These are phyloP conservation scores for Esox lucius DNA, from an alignment of 2,797 vertebrate genomes.

Conservation along the genomic window DNA sequence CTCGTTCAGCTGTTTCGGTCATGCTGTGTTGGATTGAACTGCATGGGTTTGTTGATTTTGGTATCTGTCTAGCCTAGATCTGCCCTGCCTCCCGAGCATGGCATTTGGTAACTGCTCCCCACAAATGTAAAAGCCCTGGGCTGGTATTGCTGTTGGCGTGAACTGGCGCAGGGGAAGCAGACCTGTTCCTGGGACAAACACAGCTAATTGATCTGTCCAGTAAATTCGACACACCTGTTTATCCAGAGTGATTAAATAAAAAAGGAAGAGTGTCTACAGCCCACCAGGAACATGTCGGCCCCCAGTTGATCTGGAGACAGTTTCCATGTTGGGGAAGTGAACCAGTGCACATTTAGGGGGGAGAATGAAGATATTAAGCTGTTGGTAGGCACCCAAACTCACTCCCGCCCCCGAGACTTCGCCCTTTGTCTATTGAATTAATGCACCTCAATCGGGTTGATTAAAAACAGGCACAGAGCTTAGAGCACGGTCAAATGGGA, in stretches of 20 bases:
- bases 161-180: too few species aligned
- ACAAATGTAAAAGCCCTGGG: neutral
- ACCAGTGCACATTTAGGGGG: neutral
- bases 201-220: too few species aligned
- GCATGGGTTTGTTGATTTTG: constrained; percentile 49
- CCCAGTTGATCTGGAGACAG: too few species aligned
- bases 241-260: too few species aligned
- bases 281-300: too few species aligned
- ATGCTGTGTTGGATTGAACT: neutral
- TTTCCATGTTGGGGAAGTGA: neutral
- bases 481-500: constrained; percentile 36
- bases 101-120: neutral
- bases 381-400: neutral
- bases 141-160: too few species aligned
- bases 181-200: too few species aligned
- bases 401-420: constrained; percentile 17
- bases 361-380: neutral
- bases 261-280: too few species aligned
- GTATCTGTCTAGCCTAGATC: neutral
- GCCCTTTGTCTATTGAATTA: constrained; percentile 13
- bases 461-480: constrained; percentile 10
- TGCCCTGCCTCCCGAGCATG: neutral
- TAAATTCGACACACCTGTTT: too few species aligned
- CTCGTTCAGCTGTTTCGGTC: neutral
- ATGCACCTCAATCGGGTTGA: neutral